A percentile compares a stretch with the other conserved stretches of the same genome.
Conservation (phyloP, 2,888 invertebrate genomes). For the Toxonevra muliebris region DNA sequence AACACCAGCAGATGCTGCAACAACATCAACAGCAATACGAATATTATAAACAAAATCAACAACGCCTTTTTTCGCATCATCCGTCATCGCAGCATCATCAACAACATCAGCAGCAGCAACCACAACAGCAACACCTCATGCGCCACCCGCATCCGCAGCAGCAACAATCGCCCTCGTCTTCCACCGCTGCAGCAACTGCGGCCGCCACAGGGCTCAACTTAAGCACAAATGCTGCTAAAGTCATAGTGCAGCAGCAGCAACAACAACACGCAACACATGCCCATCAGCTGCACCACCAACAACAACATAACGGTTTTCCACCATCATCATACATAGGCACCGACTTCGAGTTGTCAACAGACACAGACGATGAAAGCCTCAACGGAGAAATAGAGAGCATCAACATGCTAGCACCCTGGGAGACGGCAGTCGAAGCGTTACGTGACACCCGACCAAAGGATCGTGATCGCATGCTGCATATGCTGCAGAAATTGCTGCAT, state of each 20-base stretch:
- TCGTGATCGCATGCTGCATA: conserved; percentile 60
- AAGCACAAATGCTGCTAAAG: conserved; percentile 43
- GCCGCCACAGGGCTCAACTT: conserved; percentile 47
- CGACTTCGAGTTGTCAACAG: conserved; percentile 77
- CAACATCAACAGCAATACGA: conserved; percentile 43
- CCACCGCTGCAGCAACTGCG: conserved; percentile 39
- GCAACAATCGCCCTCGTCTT: conserved; percentile 50
- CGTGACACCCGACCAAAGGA: conserved; percentile 61
- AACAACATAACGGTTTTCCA: conserved; percentile 45
- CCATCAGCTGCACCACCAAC: conserved; percentile 32
- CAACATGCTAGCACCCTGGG: conserved; percentile 62
- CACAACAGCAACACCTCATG: conserved; percentile 43
- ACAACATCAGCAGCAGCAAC: conserved; percentile 45
- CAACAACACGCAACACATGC: conserved; percentile 17
- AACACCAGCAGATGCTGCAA: conserved; percentile 41
- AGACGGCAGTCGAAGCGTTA: conserved; percentile 61
- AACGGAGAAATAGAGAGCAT: conserved; percentile 65
- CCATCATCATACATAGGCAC: conserved; percentile 59
- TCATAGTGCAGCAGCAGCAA: conserved; percentile 33
- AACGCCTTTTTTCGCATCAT: conserved; percentile 35
- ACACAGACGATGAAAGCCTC: conserved; percentile 75
- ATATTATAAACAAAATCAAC: conserved; percentile 40
- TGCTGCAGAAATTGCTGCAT: conserved; percentile 60
- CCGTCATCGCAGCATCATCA: conserved; percentile 36
- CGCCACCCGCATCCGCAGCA: conserved; percentile 41